A percentile compares a stretch with the other conserved stretches of the same genome.
phyloP scores from a whole-genome alignment of 2,888 invertebrate genomes.

The Tuberolachnus salignus region DNA sequence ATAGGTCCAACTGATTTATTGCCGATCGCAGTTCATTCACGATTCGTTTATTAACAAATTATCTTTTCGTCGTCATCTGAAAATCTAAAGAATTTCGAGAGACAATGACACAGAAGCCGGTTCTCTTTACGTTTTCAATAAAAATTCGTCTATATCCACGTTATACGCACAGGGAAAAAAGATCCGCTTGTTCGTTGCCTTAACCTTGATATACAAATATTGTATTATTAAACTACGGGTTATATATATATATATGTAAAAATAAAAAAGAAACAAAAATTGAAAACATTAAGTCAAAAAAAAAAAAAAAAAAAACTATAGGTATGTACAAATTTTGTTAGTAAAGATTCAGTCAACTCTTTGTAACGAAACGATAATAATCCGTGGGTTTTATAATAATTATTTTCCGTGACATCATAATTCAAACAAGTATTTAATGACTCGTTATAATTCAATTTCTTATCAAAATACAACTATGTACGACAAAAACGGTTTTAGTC shows the following conservation, averaged over 20 bases:
- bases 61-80: constrained; percentile 32
- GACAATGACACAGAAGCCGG: constrained; percentile 51
- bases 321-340: not conserved
- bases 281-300: too few relatives aligned
- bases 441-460: constrained; percentile 3
- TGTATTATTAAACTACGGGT: constrained; percentile 10
- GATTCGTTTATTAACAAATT: constrained; percentile 45
- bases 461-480: constrained; percentile 17
- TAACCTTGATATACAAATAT: constrained; percentile 38
- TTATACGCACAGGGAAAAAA: constrained; percentile 9
- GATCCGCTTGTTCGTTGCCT: not conserved
- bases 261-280: not conserved
- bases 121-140: constrained; percentile 27
- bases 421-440: constrained; percentile 6
- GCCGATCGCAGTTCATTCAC: constrained; percentile 39
- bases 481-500: not conserved
- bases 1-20: constrained; percentile 39
- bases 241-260: not conserved
- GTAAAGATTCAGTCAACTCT: not conserved
- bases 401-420: not conserved
- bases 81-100: constrained; percentile 40
- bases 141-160: constrained; percentile 20
- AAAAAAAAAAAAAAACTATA: too few relatives aligned
- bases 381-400: constrained; percentile 10
- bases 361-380: not conserved